Evolutionary conservation across 2,113 vertebrate genomes (phyloP).

Genomic region (Eurystomus gularis): DNA sequence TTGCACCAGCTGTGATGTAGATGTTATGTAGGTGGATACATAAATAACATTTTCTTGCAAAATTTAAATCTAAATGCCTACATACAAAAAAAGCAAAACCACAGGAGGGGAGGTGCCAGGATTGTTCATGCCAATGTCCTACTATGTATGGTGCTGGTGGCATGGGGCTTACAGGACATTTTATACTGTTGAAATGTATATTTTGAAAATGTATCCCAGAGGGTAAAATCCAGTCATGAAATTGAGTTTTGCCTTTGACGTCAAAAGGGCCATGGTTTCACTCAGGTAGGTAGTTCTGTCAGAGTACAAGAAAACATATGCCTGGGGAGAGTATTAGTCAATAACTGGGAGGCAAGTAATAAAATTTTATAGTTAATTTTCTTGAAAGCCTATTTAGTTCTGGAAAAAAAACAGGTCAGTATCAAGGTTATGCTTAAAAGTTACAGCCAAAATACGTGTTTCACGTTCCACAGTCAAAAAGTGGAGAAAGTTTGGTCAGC

Average conservation of each 20-base stretch:
- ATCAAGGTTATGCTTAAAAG: background rate
- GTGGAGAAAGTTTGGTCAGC: background rate
- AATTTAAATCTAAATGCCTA: background rate
- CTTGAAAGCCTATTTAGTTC: background rate
- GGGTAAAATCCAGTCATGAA: slow-evolving; percentile 8
- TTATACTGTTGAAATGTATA: slow-evolving; percentile 17
- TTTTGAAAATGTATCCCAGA: slow-evolving; percentile 11
- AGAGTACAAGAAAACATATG: background rate
- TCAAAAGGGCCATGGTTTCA: background rate
- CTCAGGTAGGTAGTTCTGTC: background rate
- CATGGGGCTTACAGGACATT: background rate
- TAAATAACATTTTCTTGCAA: background rate
- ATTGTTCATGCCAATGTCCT: slow-evolving; percentile 13
- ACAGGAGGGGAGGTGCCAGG: slow-evolving; percentile 37
- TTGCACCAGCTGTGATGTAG: background rate
- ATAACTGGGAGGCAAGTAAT: background rate
- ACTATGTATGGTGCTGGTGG: background rate
- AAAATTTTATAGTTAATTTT: slow-evolving; percentile 6
- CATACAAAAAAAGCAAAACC: slow-evolving; percentile 36
- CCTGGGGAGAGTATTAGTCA: background rate
- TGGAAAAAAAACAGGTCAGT: background rate
- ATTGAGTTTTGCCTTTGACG: background rate
- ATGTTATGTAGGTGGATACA: background rate
- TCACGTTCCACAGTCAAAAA: background rate
- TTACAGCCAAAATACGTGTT: background rate